Percentiles rank a stretch among this genome's conserved stretches.
Conservation (phyloP, 2,113 vertebrate species). For the Mungos mungo region DNA sequence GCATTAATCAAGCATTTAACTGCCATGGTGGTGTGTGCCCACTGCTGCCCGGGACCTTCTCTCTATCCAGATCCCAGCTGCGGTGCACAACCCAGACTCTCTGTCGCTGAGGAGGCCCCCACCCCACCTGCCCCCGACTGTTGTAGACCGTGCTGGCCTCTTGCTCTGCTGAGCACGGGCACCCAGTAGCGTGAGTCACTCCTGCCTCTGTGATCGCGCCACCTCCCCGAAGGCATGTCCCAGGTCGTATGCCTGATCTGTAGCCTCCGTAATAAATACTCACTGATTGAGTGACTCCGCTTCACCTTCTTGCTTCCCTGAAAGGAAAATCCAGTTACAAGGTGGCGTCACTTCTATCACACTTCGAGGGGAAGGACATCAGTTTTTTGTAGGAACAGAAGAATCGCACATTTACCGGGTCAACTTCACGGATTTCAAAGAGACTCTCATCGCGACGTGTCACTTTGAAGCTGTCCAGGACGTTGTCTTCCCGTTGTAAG, state of each 20-base stretch:
- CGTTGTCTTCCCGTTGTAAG: slow-evolving; percentile 89
- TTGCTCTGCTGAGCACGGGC: neutral
- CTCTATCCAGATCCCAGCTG: neutral
- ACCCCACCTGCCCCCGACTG: no score
- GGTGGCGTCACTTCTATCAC: slow-evolving; percentile 90
- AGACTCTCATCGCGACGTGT: slow-evolving; percentile 87
- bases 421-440: slow-evolving; percentile 86
- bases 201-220: neutral
- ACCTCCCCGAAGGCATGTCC: neutral
- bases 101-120: neutral
- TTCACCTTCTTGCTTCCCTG: slow-evolving; percentile 53
- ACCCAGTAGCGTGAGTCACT: neutral
- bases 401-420: slow-evolving; percentile 88
- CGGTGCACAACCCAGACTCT: neutral
- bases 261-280: neutral
- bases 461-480: slow-evolving; percentile 88
- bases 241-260: neutral
- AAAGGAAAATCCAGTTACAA: slow-evolving; percentile 88
- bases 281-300: neutral
- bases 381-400: slow-evolving; percentile 90
- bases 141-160: neutral
- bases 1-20: neutral
- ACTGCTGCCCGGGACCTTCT: neutral
- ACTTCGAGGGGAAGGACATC: slow-evolving; percentile 86
- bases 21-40: neutral